Evolutionary conservation across 2,888 invertebrate genomes (phyloP), one percentile per base, ranked within the genome.

Genomic region (Coelopa pilipes): DNA sequence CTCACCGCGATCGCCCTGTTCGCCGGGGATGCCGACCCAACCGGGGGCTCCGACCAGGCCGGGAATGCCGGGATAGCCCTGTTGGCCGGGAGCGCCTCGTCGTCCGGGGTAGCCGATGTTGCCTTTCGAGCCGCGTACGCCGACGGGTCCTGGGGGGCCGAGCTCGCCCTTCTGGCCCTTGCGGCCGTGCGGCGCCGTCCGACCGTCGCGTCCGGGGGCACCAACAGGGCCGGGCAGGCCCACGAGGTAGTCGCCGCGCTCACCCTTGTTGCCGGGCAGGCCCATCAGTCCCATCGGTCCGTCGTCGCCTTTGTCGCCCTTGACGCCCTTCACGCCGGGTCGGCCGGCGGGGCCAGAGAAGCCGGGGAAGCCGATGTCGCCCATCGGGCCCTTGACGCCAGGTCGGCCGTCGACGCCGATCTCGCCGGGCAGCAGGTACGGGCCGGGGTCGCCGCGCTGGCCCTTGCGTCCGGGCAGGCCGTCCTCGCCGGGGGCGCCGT

Each of bases 271-370:
- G 7, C 92, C 94, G 47, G 91, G 88, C 62, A 91, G 81, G 47
- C 93, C 93, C 80, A 86, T 86, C 1, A 86, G 80, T 45, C 93
- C 93, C 47, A 87, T 88, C 3, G 88, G 87, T 12, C 93, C 93
- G 46, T 84, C 80, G 70, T 89, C 88, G 45, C 93, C 93, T 0
- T 74, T 80, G 0, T 12, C 57, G 66, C 93, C 94, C 66, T 90
- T 90, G n/a, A 82, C 81, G 24, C 94, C 94, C 70, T 88, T 87
- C 47, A 74, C 66, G 15, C 91, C 91, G 15, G 85, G 84, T 24
- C 75, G 78, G 0, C 91, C 91, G 67, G 87, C 82, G 1, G 81
- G 81, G 15, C 91, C 90, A 10, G 80, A 81, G 9, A 81, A 78
- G 1, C 92, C 93, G 11, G 84, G 80, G 2, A 83, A 80, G n/a